Base-by-base conservation (phyloP, 2,113 vertebrate species). In the Malaclemys terrapin region DNA sequence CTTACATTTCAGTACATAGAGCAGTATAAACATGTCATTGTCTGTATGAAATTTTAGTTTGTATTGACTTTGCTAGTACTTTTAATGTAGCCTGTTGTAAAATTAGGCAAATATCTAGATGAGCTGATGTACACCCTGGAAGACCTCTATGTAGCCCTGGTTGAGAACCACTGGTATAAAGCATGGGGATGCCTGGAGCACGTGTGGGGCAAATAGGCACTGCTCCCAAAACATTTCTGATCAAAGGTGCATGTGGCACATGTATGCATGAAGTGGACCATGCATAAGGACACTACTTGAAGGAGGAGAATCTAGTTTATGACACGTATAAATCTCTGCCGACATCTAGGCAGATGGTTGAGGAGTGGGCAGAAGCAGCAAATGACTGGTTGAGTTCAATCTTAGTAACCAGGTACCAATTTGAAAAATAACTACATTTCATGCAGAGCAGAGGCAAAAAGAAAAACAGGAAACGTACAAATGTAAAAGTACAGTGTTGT, bases 301-400 rank as follows among this genome's bases (percentile, higher is more conserved):
- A 69, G 31, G 4, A n/a, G 35, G 65, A 69, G 8, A 35, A 20
- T n/a, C 38, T 47, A 76, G 38, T 7, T 42, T 42, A 47, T 4
- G 76, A 2, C 1, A 16, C 13, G 16, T 27, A 29, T 31, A 42
- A 16, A 20, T 12, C 62, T 42, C 45, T 35, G 75, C 56, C 8
- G 38, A 42, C 19, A 4, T 10, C n/a, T 6, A 52, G 3, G 3
- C 10, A 27, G 53, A 4, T 38, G 2, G 4, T 8, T 56, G 65
- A 54, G 2, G 54, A 85, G 24, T 6, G 31, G 62, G 11, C 35
- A 50, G 62, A n/a, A 52, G 62, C 49, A 38, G 25, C 35, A 22
- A 35, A 13, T 52, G 22, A 42, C 42, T 16, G 72, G 56, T 53
- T 13, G 45, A 47, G 79, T 2, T 19, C 29, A 42, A 47, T 53